A percentile compares a stretch with the other conserved stretches of the same genome.
These are phyloP conservation scores for Riptortus pedestris DNA, from an alignment of 1,140 invertebrate species.

Conservation along the genomic window DNA sequence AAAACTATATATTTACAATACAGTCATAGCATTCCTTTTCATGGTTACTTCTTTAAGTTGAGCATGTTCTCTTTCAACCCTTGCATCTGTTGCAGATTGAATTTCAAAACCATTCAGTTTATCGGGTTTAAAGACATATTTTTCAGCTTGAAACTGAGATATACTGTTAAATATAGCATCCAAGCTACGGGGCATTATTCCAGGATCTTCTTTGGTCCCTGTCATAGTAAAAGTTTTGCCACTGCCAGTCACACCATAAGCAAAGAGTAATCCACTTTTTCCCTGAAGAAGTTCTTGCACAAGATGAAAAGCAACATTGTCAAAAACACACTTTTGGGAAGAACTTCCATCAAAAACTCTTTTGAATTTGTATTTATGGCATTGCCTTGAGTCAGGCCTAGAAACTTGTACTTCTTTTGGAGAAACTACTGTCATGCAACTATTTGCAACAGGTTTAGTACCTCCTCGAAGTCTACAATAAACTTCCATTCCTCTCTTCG, in stretches of 20 bases:
- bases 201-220: constrained; percentile 45
- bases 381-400: background rate
- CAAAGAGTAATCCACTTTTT: constrained; percentile 84
- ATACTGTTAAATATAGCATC: constrained; percentile 90
- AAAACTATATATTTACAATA: background rate
- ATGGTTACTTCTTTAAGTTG: background rate
- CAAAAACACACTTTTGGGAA: constrained; percentile 62
- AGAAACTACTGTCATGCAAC: background rate
- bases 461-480: background rate
- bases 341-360: constrained; percentile 70
- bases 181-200: constrained; percentile 60
- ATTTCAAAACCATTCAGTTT: constrained; percentile 88
- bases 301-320: constrained; percentile 56
- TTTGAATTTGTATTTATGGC: constrained; percentile 53
- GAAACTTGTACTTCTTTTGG: background rate
- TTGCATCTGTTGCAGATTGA: constrained; percentile 75
- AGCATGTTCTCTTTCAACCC: constrained; percentile 50
- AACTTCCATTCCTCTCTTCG: too few relatives aligned
- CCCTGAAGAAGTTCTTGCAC: constrained; percentile 68
- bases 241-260: constrained; percentile 92
- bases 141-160: constrained; percentile 60
- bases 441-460: background rate
- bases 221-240: constrained; percentile 96
- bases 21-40: background rate
- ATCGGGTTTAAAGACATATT: constrained; percentile 85